A percentile compares a stretch with the other conserved stretches of the same genome.
phyloP scores from a whole-genome alignment of 2,797 vertebrate species.

The Phaenicophaeus curvirostris region DNA sequence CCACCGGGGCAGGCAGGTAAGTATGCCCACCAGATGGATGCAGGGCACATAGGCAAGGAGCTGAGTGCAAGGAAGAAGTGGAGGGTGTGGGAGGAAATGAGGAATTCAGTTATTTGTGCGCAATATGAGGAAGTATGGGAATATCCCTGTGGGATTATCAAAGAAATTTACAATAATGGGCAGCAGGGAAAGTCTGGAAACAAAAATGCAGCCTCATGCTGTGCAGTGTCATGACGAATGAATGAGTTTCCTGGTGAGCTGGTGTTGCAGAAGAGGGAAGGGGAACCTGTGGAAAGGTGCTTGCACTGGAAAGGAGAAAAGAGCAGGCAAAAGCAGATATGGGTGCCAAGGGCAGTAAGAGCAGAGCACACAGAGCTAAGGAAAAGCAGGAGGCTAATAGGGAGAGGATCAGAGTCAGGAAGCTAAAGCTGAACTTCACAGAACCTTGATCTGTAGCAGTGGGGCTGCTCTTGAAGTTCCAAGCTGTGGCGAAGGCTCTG shows the following conservation, averaged over 20 bases:
- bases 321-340: neutral
- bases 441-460: neutral
- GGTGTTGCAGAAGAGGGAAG: neutral
- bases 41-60: neutral
- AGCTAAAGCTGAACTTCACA: neutral
- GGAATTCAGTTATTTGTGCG: neutral
- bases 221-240: neutral
- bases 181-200: neutral
- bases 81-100: conserved; percentile 17
- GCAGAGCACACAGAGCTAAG: neutral
- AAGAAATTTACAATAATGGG: neutral
- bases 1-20: neutral
- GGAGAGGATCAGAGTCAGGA: neutral
- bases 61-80: neutral
- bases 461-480: neutral
- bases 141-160: neutral
- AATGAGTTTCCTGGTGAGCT: neutral
- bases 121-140: conserved; percentile 47
- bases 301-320: neutral
- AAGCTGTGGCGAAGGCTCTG: neutral
- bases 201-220: neutral
- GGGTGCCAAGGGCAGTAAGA: neutral
- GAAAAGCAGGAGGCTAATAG: neutral
- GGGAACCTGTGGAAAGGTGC: accelerated
- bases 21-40: neutral